Percentiles rank a stretch among this genome's conserved stretches.
phyloP scores from a whole-genome alignment of 1,140 invertebrate genomes.

The Polypedilum vanderplanki region DNA sequence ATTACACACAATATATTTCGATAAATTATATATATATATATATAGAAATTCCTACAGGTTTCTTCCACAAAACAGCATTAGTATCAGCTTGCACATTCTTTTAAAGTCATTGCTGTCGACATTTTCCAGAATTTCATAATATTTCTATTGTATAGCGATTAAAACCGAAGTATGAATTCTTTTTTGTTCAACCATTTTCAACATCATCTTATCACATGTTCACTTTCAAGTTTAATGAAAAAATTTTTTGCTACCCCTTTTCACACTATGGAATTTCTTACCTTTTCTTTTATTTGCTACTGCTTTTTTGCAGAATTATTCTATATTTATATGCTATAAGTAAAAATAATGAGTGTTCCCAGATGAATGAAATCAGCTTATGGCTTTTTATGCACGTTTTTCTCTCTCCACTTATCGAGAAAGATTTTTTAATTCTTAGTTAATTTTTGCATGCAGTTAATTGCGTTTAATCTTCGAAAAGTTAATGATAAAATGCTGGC shows the following conservation, averaged over 20 bases:
- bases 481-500: background rate
- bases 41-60: no score
- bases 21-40: no score
- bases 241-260: background rate
- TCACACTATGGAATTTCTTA: background rate
- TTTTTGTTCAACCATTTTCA: background rate
- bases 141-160: background rate
- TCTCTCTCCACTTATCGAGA: background rate
- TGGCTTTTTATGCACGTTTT: background rate
- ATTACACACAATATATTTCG: no score
- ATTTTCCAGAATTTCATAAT: no score
- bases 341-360: background rate
- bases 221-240: conserved; percentile 6
- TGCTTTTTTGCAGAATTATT: background rate
- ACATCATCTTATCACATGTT: background rate
- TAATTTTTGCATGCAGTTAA: background rate
- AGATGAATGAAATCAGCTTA: background rate
- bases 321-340: background rate
- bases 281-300: background rate
- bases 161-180: background rate
- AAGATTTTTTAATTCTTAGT: background rate
- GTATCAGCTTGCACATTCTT: no score
- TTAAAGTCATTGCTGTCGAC: no score
- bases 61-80: no score
- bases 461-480: background rate